Evolutionary conservation across 2,797 vertebrate species (phyloP), one percentile per base, ranked within the genome.

Genomic region (Myotis myotis): DNA sequence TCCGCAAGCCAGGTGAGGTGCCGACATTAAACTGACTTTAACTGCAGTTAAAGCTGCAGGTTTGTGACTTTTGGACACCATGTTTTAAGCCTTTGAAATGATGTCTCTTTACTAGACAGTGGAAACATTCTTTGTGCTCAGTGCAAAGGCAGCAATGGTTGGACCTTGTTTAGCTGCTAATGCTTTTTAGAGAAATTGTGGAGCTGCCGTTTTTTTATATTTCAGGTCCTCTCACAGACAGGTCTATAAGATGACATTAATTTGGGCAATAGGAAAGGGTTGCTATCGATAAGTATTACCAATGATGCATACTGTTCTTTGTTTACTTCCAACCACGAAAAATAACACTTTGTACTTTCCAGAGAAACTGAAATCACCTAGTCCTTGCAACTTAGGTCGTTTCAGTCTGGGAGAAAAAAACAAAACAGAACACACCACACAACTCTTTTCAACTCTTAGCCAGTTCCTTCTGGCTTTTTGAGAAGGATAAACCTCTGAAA

Each of bases 391-490:
- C 33, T 75, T 93, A 87, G 81, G 87, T 84, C 57, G 25, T 91
- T 97, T 96, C 36, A 80, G 41, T 93, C 80, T 84, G 23, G 25
- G 51, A 87, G 62, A 62, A 2, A 74, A 70, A 85, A 78, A 86
- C 64, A 89, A 44, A 82, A 51, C 22, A 51, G 51, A 23, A 22
- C 28, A 62, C 12, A 62, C 60, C 28, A 49, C 47, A 44, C 15
- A 92, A 84, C 17, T 86, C 87, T 96, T 96, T 95, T 94, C 84
- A 95, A 92, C 64, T 96, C 72, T 92, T 90, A 89, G 74, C 89
- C 74, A 93, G 22, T 94, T 97, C 76, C 41, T 97, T 85, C 93
- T 96, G 64, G 68, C 49, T 95, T 93, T 97, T 90, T 96, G 68
- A 96, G 89, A 57, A 94, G 72, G 66, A 76, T 55, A 89, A 89